phyloP scores from a whole-genome alignment of 2,113 vertebrate genomes.

The Mesoclemmys tuberculata region DNA sequence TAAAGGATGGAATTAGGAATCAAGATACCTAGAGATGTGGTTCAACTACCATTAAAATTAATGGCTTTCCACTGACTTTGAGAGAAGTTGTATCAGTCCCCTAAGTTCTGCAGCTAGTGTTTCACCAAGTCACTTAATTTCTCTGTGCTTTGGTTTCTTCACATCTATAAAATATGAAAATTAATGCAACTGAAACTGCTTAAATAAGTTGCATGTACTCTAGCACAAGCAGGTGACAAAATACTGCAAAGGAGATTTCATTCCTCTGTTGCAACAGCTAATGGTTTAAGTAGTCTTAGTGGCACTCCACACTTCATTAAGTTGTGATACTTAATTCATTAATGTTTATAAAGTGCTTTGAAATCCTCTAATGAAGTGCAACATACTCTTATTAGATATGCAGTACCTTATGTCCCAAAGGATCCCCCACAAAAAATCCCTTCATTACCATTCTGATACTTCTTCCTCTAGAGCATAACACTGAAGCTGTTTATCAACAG shows the following conservation, averaged over 20 bases:
- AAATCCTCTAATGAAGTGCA: slow-evolving; percentile 23
- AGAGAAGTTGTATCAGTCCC: not conserved
- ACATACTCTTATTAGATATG: not conserved
- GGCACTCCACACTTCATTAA: not conserved
- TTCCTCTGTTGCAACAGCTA: slow-evolving; percentile 1
- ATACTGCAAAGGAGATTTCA: not conserved
- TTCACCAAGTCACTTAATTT: not conserved
- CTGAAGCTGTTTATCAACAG: slow-evolving; percentile 9
- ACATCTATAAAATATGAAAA: not conserved
- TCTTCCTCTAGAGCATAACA: not conserved
- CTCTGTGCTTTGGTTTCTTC: not conserved
- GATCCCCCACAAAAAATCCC: not conserved
- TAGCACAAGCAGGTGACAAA: not conserved
- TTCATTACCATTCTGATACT: slow-evolving; percentile 29
- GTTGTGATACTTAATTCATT: not conserved
- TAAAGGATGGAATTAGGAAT: not conserved
- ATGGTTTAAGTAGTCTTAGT: not conserved
- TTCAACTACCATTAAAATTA: not conserved
- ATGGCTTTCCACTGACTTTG: not conserved
- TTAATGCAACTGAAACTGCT: not conserved
- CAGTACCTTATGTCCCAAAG: not conserved
- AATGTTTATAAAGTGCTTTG: not conserved
- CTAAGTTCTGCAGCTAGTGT: not conserved
- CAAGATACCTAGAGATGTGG: not conserved
- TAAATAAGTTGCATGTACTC: not conserved